These are phyloP conservation scores for Parnassius smintheus DNA, from an alignment of 2,888 invertebrate genomes.

Conservation along the genomic window DNA sequence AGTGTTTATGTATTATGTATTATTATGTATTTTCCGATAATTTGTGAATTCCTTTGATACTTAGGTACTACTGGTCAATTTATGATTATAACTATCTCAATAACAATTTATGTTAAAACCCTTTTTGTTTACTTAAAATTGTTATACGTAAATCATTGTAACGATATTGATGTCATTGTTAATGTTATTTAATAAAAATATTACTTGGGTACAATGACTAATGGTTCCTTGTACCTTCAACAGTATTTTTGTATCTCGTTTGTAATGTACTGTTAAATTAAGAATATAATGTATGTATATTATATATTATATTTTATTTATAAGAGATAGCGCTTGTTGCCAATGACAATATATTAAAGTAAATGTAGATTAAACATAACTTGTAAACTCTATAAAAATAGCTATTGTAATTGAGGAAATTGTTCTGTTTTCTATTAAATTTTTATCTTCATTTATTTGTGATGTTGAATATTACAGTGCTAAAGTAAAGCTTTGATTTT, in stretches of 20 bases:
- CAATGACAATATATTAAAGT: constrained; percentile 59
- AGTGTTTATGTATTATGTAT: too few species aligned
- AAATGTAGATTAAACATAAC: neutral
- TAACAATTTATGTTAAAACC: too few species aligned
- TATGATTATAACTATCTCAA: too few species aligned
- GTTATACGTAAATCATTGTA: neutral
- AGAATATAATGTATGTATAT: constrained; percentile 17
- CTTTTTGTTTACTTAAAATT: too few species aligned
- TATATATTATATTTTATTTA: constrained; percentile 27
- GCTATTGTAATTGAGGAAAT: neutral
- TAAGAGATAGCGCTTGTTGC: constrained; percentile 49
- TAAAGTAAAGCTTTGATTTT: too few species aligned
- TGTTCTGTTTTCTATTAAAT: too few species aligned
- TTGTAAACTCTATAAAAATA: too few species aligned
- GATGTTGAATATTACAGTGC: too few species aligned
- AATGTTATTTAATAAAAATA: constrained; percentile 10
- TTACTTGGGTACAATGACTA: constrained; percentile 11
- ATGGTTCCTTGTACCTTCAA: constrained; percentile 28
- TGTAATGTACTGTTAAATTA: constrained; percentile 42
- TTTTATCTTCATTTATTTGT: too few species aligned
- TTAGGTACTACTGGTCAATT: too few species aligned
- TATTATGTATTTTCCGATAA: too few species aligned
- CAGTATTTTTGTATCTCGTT: constrained; percentile 66
- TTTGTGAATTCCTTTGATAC: too few species aligned
- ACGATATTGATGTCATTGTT: constrained; percentile 8